Conservation (phyloP, 2,113 vertebrate genomes). For the Ciconia boyciana region DNA sequence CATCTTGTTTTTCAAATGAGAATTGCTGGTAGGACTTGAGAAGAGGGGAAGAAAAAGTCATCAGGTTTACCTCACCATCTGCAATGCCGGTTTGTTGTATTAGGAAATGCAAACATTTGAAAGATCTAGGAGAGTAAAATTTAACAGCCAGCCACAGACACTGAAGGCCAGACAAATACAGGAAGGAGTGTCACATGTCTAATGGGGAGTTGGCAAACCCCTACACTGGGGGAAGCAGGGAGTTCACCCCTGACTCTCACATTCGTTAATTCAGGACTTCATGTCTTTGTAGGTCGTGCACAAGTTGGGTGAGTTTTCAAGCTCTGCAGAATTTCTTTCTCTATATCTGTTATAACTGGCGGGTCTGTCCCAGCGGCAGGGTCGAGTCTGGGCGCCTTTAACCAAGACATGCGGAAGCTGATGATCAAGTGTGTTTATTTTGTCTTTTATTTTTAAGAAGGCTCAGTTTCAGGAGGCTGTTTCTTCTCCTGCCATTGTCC, state of each 20-base stretch:
- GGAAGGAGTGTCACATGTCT: neutral
- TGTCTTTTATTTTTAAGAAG: neutral
- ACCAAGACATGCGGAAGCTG: rapidly evolving
- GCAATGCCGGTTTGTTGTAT: neutral
- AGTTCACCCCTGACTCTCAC: rapidly evolving
- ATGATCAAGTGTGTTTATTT: neutral
- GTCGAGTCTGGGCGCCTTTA: neutral
- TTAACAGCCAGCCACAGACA: neutral
- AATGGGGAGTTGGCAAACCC: neutral
- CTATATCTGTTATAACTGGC: rapidly evolving
- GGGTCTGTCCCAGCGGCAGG: rapidly evolving
- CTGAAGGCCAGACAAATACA: neutral
- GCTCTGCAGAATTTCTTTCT: neutral
- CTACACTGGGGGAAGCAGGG: neutral
- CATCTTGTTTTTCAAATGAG: neutral
- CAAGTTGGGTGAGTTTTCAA: rapidly evolving
- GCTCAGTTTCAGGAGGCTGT: neutral
- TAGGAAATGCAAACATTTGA: neutral
- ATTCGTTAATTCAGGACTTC: rapidly evolving
- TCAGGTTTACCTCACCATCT: neutral
- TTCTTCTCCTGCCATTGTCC: neutral
- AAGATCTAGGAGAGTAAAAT: neutral
- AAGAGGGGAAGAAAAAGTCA: rapidly evolving
- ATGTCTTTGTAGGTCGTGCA: neutral
- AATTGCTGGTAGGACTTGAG: neutral